phyloP scores from a whole-genome alignment of 2,113 vertebrate genomes.

The Pitta sordida region DNA sequence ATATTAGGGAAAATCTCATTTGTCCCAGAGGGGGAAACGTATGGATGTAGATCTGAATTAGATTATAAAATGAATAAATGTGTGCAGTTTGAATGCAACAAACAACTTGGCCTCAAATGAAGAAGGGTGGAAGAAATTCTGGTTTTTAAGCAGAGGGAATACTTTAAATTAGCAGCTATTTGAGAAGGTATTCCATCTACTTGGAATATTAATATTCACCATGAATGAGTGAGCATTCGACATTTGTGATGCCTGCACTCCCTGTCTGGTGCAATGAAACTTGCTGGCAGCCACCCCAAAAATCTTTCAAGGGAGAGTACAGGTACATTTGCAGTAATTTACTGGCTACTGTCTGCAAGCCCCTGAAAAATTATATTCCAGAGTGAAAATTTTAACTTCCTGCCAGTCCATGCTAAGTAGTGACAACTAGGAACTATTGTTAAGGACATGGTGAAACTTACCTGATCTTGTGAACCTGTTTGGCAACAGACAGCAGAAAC shows the following conservation, averaged over 20 bases:
- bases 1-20: not conserved
- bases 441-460: not conserved
- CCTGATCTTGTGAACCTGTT: not conserved
- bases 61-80: not conserved
- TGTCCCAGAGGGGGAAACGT: not conserved
- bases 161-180: not conserved
- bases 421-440: not conserved
- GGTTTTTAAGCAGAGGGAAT: not conserved
- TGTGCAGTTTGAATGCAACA: not conserved
- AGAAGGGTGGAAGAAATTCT: not conserved
- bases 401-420: not conserved
- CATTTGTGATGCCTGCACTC: not conserved
- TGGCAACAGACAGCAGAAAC: not conserved
- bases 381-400: slow-evolving; percentile 1
- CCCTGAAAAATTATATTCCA: not conserved
- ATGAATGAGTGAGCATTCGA: not conserved
- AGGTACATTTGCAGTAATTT: not conserved
- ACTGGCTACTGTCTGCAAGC: not conserved
- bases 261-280: not conserved
- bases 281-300: slow-evolving; percentile 14
- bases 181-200: not conserved
- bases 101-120: not conserved
- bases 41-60: not conserved
- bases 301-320: not conserved
- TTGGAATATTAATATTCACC: not conserved